A percentile compares a stretch with the other conserved stretches of the same genome.
phyloP scores from a whole-genome alignment of 2,888 invertebrate genomes.

The Perizoma affinitatum region DNA sequence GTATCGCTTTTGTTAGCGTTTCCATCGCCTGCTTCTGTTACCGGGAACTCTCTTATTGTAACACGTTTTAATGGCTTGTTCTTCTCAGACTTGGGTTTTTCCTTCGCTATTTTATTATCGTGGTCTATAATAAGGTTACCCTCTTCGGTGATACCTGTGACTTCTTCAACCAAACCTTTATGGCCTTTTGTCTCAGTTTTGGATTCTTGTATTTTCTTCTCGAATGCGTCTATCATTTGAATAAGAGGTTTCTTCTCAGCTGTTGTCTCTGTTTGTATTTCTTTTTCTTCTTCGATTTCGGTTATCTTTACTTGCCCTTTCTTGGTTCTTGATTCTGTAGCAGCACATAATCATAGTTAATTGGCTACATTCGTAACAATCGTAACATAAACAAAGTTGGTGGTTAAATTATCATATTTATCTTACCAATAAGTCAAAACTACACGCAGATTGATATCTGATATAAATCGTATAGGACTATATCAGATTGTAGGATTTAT shows the following conservation, averaged over 20 bases:
- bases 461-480: too few relatives aligned
- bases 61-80: slow-evolving; percentile 47
- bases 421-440: too few relatives aligned
- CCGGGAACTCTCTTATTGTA: slow-evolving; percentile 47
- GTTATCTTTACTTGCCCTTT: slow-evolving; percentile 43
- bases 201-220: slow-evolving; percentile 41
- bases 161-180: slow-evolving; percentile 35
- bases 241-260: slow-evolving; percentile 62
- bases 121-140: slow-evolving; percentile 56
- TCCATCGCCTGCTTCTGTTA: slow-evolving; percentile 31
- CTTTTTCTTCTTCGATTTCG: slow-evolving; percentile 46
- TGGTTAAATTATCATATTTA: too few relatives aligned
- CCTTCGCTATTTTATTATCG: slow-evolving; percentile 52
- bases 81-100: slow-evolving; percentile 34
- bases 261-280: slow-evolving; percentile 31
- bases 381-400: too few relatives aligned
- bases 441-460: too few relatives aligned
- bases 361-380: too few relatives aligned
- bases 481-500: too few relatives aligned
- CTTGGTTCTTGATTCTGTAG: slow-evolving; percentile 43
- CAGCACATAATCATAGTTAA: background rate
- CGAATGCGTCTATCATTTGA: slow-evolving; percentile 60
- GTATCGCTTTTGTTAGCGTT: slow-evolving; percentile 37
- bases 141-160: slow-evolving; percentile 47
- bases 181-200: slow-evolving; percentile 33